A percentile compares a stretch with the other conserved stretches of the same genome.
These are phyloP conservation scores for Sinocyclocheilus rhinocerous DNA, from an alignment of 2,113 vertebrate species.

Conservation along the genomic window DNA sequence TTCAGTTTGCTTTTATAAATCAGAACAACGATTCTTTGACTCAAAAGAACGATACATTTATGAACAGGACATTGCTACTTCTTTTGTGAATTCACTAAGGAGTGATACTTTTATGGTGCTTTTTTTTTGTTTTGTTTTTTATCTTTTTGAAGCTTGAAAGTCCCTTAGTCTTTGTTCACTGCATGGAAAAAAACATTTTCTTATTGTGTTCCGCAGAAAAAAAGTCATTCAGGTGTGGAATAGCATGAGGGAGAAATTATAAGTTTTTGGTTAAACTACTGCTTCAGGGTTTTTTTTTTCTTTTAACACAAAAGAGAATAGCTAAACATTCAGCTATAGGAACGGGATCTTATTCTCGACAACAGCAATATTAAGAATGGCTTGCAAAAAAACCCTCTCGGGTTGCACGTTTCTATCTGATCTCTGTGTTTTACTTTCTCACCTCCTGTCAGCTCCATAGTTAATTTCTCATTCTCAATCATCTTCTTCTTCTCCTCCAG, in stretches of 20 bases:
- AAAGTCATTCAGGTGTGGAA: background rate
- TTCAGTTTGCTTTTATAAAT: background rate
- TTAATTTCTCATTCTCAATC: conserved; percentile 98
- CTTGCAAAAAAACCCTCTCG: background rate
- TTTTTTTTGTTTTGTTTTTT: too few relatives aligned
- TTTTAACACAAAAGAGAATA: background rate
- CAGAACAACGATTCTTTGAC: background rate
- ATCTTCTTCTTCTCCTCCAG: conserved; percentile 99
- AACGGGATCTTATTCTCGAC: background rate
- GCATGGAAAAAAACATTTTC: background rate
- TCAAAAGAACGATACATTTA: background rate
- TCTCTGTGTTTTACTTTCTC: conserved; percentile 54
- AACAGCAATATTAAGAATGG: background rate
- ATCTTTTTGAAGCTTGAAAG: background rate
- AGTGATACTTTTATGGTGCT: background rate
- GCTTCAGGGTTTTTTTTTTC: background rate
- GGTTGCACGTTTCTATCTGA: conserved; percentile 37
- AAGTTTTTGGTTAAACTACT: background rate
- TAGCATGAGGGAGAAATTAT: background rate
- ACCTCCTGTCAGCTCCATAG: conserved; percentile 99
- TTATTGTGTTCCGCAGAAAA: background rate
- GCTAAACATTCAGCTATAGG: background rate
- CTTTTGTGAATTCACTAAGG: background rate
- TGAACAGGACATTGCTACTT: background rate
- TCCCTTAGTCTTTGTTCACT: background rate